phyloP scores from a whole-genome alignment of 1,140 invertebrate species.

The Drosophila tani region DNA sequence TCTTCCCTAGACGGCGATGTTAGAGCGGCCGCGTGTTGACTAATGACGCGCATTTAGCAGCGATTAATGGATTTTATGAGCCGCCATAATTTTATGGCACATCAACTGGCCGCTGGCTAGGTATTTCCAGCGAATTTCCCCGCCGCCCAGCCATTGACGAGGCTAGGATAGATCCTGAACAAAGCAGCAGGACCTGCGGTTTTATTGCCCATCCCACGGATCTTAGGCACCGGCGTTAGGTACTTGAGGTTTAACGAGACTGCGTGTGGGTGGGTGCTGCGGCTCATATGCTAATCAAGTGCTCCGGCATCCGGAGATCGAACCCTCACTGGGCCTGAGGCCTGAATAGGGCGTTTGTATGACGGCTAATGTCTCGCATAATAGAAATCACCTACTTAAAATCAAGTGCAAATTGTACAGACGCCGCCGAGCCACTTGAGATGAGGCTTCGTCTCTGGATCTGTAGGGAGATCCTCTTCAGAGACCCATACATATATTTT shows the following conservation, averaged over 20 bases:
- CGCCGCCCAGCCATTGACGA: slow-evolving; percentile 62
- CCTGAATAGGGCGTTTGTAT: slow-evolving; percentile 81
- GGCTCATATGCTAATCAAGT: slow-evolving; percentile 77
- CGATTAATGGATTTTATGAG: slow-evolving; percentile 82
- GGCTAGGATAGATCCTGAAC: slow-evolving; percentile 36
- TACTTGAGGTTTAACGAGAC: slow-evolving; percentile 78
- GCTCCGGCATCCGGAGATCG: slow-evolving; percentile 33
- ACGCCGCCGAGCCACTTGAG: slow-evolving; percentile 65
- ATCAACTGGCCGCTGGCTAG: slow-evolving; percentile 65
- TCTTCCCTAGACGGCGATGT: slow-evolving; percentile 18
- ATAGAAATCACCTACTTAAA: slow-evolving; percentile 83
- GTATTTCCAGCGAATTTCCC: slow-evolving; percentile 79
- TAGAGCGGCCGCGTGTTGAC: slow-evolving; percentile 70
- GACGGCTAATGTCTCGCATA: slow-evolving; percentile 83
- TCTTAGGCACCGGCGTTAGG: slow-evolving; percentile 73
- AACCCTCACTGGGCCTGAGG: slow-evolving; percentile 49
- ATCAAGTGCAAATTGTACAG: slow-evolving; percentile 80
- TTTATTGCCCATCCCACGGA: slow-evolving; percentile 64
- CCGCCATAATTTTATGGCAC: slow-evolving; percentile 82
- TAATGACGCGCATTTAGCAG: slow-evolving; percentile 83
- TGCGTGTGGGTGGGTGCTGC: slow-evolving; percentile 25
- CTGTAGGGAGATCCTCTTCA: slow-evolving; percentile 14
- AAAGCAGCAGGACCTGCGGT: slow-evolving; percentile 64
- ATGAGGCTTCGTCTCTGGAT: too few relatives aligned
- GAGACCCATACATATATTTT: slow-evolving; percentile 6